Conservation (phyloP, 2,888 invertebrate genomes). For the Macrosiphum euphorbiae region DNA sequence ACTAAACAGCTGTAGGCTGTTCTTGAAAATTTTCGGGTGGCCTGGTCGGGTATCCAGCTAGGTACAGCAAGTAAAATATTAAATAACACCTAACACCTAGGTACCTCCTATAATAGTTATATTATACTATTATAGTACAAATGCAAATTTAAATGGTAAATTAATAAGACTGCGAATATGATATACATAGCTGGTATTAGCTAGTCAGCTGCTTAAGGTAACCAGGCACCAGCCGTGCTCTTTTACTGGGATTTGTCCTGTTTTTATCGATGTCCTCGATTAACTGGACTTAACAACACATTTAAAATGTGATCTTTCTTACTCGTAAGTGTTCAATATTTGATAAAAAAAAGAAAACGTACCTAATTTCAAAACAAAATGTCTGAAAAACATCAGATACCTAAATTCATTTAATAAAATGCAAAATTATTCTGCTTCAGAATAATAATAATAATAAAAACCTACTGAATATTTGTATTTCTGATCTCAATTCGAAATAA, state of each 20-base stretch:
- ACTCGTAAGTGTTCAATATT: not conserved
- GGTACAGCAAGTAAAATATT: not conserved
- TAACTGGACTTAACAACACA: not conserved
- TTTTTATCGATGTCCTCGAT: not conserved
- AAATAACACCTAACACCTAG: not conserved
- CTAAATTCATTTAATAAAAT: too few species aligned
- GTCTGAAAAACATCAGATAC: too few species aligned
- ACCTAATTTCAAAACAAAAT: too few species aligned
- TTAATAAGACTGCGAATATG: not conserved
- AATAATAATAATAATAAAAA: too few species aligned
- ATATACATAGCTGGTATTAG: too few species aligned
- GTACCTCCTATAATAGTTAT: too few species aligned
- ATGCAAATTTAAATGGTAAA: too few species aligned
- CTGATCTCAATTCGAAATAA: too few species aligned
- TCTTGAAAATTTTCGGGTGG: not conserved
- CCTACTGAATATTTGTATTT: too few species aligned
- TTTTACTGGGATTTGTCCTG: not conserved
- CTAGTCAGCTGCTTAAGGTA: not conserved
- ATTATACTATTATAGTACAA: too few species aligned
- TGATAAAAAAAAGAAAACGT: too few species aligned
- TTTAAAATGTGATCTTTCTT: not conserved
- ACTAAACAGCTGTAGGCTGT: not conserved
- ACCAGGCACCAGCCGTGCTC: not conserved
- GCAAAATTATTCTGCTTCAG: too few species aligned
- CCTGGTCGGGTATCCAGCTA: not conserved